Evolutionary conservation across 2,888 invertebrate genomes (phyloP), one percentile per base, ranked within the genome.

Genomic region (Meteorus colon): DNA sequence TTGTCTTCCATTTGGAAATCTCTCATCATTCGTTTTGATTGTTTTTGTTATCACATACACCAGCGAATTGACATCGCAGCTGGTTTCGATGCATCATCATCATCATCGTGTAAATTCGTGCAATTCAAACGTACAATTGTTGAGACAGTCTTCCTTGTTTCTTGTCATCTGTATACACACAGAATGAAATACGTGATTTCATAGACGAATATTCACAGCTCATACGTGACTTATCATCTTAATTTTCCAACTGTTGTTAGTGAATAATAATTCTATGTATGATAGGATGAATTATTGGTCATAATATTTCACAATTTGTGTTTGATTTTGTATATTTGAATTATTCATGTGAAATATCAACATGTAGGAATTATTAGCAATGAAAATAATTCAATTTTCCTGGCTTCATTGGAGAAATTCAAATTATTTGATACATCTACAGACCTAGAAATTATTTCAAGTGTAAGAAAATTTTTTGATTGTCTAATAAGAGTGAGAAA

Each of bases 161-260:
- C n/a, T 55, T 19, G 19, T 19, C 5, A 55, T 55, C 48, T 48
- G 41, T 41, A 41, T 1, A 41, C 41, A 48, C 48, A 48, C n/a
- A 48, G 16, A 48, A 48, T 16, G 14, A 4, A 48, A n/a, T 48
- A n/a, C 4, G n/a, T 48, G n/a, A 48, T 48, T 48, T 48, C 14
- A 16, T 4, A 48, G 48, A 48, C 6, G 48, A 48, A 48, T 48
- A 48, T 48, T 48, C 48, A 48, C 48, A n/a, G 4, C n/a, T 16
- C n/a, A 48, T 48, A 48, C 48, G 48, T 48, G 48, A 48, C 48
- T 48, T n/a, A 48, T n/a, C n/a, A 48, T 48, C 48, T 48, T 41
- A 41, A 41, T 41, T 41, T 41, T 41, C 41, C 41, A 12, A 41
- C 8, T 41, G 41, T 12, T 12, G 12, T 41, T 41, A 5, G 8